Conservation (phyloP, 2,888 invertebrate genomes). For the Nudaria mundana region DNA sequence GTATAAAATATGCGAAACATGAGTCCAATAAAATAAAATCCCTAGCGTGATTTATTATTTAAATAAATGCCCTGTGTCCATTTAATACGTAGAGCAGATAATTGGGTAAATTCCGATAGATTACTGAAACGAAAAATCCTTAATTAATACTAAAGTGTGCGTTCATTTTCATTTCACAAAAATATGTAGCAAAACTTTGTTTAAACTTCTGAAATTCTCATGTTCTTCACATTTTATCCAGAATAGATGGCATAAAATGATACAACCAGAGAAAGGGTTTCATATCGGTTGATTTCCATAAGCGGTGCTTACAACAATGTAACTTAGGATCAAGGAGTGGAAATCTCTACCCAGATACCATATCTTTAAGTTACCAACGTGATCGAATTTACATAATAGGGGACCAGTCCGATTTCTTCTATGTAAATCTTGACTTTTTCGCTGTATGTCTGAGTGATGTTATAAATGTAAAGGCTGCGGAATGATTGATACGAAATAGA, state of each 20-base stretch:
- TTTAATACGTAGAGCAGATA: not conserved
- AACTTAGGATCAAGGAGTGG: conserved; percentile 52
- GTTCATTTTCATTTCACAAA: conserved; percentile 19
- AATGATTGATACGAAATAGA: conserved; percentile 66
- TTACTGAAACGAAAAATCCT: no score
- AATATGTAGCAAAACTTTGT: conserved; percentile 33
- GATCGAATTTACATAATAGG: conserved; percentile 70
- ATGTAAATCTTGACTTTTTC: conserved; percentile 57
- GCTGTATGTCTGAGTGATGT: conserved; percentile 40
- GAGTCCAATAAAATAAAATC: no score
- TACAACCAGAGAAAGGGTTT: conserved; percentile 34
- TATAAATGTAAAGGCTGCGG: conserved; percentile 51
- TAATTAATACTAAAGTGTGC: no score
- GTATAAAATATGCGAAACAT: no score
- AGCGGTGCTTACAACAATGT: conserved; percentile 57
- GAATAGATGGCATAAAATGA: conserved; percentile 42
- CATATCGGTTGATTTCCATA: conserved; percentile 51
- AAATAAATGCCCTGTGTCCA: not conserved
- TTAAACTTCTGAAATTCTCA: conserved; percentile 32
- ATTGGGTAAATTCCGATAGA: conserved; percentile 12
- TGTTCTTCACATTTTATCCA: conserved; percentile 39
- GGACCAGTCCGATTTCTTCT: conserved; percentile 45
- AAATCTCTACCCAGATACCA: conserved; percentile 62
- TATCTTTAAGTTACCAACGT: conserved; percentile 59
- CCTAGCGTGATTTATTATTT: no score